Evolutionary conservation across 2,113 vertebrate species (phyloP).

Genomic region (Ornithorhynchus anatinus): DNA sequence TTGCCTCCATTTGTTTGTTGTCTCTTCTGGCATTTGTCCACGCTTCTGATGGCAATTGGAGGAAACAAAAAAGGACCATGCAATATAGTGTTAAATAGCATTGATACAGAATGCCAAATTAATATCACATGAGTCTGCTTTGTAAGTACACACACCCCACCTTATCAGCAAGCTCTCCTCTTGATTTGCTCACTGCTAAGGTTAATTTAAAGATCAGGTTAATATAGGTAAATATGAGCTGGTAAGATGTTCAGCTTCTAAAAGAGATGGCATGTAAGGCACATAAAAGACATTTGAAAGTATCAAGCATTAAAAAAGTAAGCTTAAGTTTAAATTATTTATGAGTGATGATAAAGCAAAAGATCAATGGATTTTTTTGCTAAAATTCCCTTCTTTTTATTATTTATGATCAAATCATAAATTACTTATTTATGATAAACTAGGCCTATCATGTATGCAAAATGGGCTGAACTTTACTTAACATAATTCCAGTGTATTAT

Average conservation of each 20-base stretch:
- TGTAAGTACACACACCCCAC: not conserved
- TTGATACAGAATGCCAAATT: slow-evolving; percentile 10
- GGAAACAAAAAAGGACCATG: slow-evolving; percentile 65
- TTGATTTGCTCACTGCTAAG: not conserved
- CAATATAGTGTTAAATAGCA: slow-evolving; percentile 37
- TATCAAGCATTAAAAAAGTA: not conserved
- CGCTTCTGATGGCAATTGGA: slow-evolving; percentile 72
- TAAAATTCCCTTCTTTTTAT: too few species aligned
- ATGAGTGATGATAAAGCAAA: too few species aligned
- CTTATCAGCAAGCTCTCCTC: not conserved
- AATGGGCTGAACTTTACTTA: too few species aligned
- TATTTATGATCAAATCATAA: too few species aligned
- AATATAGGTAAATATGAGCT: not conserved
- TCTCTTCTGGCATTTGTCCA: slow-evolving; percentile 71
- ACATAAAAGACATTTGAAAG: not conserved
- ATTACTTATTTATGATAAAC: too few species aligned
- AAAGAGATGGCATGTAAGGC: not conserved
- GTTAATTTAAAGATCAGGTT: not conserved
- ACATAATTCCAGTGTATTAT: too few species aligned
- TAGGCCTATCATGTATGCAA: too few species aligned
- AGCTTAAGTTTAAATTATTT: too few species aligned
- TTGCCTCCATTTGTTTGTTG: slow-evolving; percentile 81
- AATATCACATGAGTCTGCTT: not conserved
- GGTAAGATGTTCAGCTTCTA: not conserved
- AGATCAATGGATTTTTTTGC: too few species aligned